These are phyloP conservation scores for Speoplatyrhinus poulsoni DNA, from an alignment of 2,113 vertebrate genomes.

Conservation along the genomic window DNA sequence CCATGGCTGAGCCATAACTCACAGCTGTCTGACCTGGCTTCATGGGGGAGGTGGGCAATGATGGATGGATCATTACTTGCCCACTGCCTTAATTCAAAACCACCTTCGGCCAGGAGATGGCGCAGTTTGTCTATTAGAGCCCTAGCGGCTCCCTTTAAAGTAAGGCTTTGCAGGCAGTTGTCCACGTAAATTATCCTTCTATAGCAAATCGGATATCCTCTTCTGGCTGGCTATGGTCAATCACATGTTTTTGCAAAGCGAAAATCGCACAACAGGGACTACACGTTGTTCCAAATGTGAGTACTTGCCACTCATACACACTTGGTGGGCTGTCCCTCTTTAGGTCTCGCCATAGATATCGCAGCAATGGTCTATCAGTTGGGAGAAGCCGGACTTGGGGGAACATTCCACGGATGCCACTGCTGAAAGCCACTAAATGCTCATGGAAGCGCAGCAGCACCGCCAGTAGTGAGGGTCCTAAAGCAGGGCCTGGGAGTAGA, in stretches of 20 bases:
- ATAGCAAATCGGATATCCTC: not conserved
- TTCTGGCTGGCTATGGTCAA: not conserved
- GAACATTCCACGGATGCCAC: not conserved
- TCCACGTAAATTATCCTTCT: conserved; percentile 15
- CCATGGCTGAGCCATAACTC: conserved; percentile 13
- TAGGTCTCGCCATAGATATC: conserved; percentile 13
- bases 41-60: not conserved
- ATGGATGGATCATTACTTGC: conserved; percentile 1
- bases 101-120: not conserved
- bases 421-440: too few relatives aligned
- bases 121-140: not conserved
- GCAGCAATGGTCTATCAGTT: not conserved
- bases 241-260: conserved; percentile 1
- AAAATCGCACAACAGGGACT: conserved; percentile 2
- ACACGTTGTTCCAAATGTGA: not conserved
- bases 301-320: not conserved
- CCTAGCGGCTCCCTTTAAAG: not conserved
- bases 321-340: too few relatives aligned
- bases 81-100: conserved; percentile 20
- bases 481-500: too few relatives aligned
- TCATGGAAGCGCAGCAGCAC: too few relatives aligned
- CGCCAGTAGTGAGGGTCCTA: too few relatives aligned
- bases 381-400: conserved; percentile 12
- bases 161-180: conserved; percentile 20
- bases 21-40: conserved; percentile 11